Evolutionary conservation across 2,888 invertebrate species (phyloP), one percentile per base, ranked within the genome.

Genomic region (Bellardia bayeri): DNA sequence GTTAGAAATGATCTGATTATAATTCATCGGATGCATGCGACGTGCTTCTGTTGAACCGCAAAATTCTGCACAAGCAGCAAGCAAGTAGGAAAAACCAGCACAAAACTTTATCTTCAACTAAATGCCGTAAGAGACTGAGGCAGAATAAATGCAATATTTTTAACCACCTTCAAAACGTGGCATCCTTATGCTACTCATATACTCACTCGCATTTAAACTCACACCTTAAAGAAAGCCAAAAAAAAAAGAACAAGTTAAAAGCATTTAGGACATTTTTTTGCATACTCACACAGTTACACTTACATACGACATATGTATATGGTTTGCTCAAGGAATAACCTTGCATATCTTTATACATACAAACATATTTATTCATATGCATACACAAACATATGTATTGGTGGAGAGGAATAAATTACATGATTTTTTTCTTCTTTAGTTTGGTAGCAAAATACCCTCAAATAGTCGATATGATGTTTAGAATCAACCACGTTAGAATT

Each of bases 1-100:
- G 80, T 76, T 80, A 37, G 80, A 85, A 75, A 82, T 85, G 85
- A 87, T 87, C 87, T 87, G 87, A 87, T 87, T 87, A 87, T 87
- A 87, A 87, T 87, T 87, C 85, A 87, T 82, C 85, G 79, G 85
- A 82, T 82, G 85, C 82, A 79, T 82, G 85, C 79, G 71, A 87
- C 85, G 87, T 87, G 87, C 87, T 87, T 85, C 45, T 85, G 82
- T 82, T 82, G 78, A 85, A 87, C 87, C 85, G 79, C 87, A 87
- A 79, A 87, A 87, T 85, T 82, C n/a, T 82, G 69, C 82, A 79
- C 87, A 82, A 82, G 75, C 68, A 71, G 49, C 63, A 64, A 63
- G 51, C 63, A 64, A 63, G 33, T 66, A 64, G 13, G 40, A 83
- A 54, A 85, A 75, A 79, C 8, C 58, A 56, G 1, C 56, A 54